Percentiles rank a stretch among this genome's conserved stretches.
phyloP scores from a whole-genome alignment of 2,113 vertebrate species.

The Pygoscelis adeliae region DNA sequence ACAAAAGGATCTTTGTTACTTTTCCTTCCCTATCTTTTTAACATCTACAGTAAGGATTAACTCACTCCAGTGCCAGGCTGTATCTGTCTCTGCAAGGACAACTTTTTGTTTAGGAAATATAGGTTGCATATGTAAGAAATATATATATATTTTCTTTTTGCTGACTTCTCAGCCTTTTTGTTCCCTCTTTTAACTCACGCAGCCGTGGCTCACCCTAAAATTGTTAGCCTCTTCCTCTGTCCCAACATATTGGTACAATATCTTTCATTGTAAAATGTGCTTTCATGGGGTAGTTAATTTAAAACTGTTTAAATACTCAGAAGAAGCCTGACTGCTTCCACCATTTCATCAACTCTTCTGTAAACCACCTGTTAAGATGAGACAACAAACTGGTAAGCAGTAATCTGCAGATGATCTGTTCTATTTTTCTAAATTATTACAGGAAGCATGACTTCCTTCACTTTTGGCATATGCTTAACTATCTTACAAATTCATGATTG shows the following conservation, averaged over 20 bases:
- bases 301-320: neutral
- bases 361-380: neutral
- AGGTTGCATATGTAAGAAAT: neutral
- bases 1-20: neutral
- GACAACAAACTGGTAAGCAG: neutral
- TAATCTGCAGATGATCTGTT: neutral
- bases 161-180: neutral
- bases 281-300: neutral
- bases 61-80: neutral
- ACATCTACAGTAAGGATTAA: neutral
- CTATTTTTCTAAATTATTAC: neutral
- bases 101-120: neutral
- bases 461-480: neutral
- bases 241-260: neutral
- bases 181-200: neutral
- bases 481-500: neutral
- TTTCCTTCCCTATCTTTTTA: neutral
- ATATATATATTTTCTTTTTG: neutral
- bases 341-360: neutral
- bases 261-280: neutral
- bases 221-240: neutral
- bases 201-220: neutral
- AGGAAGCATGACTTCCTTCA: neutral
- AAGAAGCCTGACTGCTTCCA: neutral
- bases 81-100: neutral